Evolutionary conservation across 1,140 invertebrate genomes (phyloP).

Genomic region (Hylaeus anthracinus): DNA sequence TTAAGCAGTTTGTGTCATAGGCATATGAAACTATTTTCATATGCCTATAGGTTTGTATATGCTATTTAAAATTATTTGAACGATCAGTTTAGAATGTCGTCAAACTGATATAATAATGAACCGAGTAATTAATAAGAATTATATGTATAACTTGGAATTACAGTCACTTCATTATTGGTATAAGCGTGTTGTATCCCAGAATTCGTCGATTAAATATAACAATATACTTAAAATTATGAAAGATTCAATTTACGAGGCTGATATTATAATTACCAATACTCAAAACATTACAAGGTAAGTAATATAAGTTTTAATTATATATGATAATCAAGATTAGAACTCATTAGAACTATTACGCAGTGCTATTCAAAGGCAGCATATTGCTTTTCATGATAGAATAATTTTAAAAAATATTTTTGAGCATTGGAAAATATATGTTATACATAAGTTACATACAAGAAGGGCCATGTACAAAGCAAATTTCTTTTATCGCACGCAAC

Average conservation of each 20-base stretch:
- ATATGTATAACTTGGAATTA: slow-evolving; percentile 26
- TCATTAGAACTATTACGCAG: neutral
- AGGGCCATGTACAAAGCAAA: slow-evolving; percentile 24
- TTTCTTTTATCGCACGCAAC: slow-evolving; percentile 8
- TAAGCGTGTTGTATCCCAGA: neutral
- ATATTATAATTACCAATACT: neutral
- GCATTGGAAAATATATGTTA: slow-evolving; percentile 34
- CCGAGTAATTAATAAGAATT: slow-evolving; percentile 5
- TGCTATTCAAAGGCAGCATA: neutral
- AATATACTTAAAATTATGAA: slow-evolving; percentile 25
- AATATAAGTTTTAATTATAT: neutral
- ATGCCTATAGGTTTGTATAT: neutral
- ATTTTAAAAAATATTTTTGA: slow-evolving; percentile 24
- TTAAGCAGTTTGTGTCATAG: too few relatives aligned
- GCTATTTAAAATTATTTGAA: neutral
- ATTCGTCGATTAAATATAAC: slow-evolving; percentile 1
- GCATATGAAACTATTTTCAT: too few relatives aligned
- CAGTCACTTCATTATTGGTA: slow-evolving; percentile 39
- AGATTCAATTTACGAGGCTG: slow-evolving; percentile 1
- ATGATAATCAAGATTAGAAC: neutral
- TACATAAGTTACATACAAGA: slow-evolving; percentile 34
- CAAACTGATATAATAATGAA: slow-evolving; percentile 10
- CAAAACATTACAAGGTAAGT: slow-evolving; percentile 9
- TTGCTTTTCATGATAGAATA: slow-evolving; percentile 10
- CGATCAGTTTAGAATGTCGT: neutral